Base-by-base conservation (phyloP, 2,888 invertebrate species). In the Drosophila fulvimacula region DNA sequence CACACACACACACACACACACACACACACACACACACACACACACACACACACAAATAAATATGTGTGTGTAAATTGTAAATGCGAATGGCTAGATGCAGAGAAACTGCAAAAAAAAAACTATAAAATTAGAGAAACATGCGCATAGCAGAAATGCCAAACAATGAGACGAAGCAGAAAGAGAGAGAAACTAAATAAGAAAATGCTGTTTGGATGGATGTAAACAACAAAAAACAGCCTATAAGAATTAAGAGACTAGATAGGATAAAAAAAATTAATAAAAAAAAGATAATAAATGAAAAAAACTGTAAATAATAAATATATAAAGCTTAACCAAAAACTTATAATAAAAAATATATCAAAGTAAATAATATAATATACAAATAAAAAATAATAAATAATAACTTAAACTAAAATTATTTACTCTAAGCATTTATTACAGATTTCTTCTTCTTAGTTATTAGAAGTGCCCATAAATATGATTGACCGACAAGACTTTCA, bases 51-150 rank as follows among this genome's bases (percentile, higher is more conserved):
- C n/a, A 30, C 27, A 30, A 7, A 38, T 39, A 42, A 46, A 65
- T 48, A 57, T 42, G 46, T 21, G 38, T 55, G 32, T 66, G 60
- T 58, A 69, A 51, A 61, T 79, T 79, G 74, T 76, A 62, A 81
- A 86, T 73, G 69, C 86, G 71, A 86, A 86, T 67, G 51, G 44
- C 56, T 61, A 55, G 58, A 46, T 55, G 60, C 53, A 79, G 73
- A 58, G 53, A 48, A 71, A 77, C 53, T 59, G 44, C 7, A 48
- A 60, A 58, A 68, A 27, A 70, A 21, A 71, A 71, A 77, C 51
- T 57, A 58, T 58, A 53, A 70, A 70, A 73, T 63, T 58, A 58
- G 64, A 69, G 59, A 59, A 79, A 57, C 49, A 52, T 34, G 53
- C 49, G 56, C 44, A 66, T 38, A 60, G 62, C 60, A 69, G 59